phyloP scores from a whole-genome alignment of 2,113 vertebrate species.

The Petrocephalus microphthalmus region DNA sequence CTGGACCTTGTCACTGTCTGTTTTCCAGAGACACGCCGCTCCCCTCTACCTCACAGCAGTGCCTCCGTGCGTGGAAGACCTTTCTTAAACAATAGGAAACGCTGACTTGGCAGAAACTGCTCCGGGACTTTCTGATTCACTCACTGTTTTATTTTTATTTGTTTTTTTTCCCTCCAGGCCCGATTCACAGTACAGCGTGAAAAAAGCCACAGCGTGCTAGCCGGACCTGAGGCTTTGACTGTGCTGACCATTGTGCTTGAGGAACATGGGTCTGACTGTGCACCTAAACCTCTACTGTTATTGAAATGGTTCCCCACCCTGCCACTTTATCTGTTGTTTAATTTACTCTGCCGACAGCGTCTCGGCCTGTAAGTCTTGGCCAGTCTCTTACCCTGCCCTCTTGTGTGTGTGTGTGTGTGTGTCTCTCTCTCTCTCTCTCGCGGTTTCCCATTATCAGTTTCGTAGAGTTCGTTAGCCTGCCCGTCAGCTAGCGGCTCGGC shows the following conservation, averaged over 20 bases:
- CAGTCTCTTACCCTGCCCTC: neutral
- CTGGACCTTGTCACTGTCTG: neutral
- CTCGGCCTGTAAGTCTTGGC: neutral
- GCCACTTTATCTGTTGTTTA: neutral
- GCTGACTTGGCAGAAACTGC: neutral
- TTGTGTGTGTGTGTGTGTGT: neutral
- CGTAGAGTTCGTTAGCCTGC: neutral
- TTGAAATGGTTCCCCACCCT: neutral
- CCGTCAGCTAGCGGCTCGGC: neutral
- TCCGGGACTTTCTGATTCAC: neutral
- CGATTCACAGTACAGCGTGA: neutral
- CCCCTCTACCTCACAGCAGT: neutral
- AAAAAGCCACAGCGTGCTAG: neutral
- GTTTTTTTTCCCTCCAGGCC: neutral
- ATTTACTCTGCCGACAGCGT: neutral
- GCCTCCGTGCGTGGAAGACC: neutral
- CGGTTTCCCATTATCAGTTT: neutral
- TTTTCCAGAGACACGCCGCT: neutral
- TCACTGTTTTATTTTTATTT: neutral
- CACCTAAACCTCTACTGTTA: neutral
- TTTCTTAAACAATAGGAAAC: neutral
- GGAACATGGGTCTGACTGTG: neutral
- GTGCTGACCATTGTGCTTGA: neutral
- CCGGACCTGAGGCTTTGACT: neutral
- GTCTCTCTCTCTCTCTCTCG: neutral